Evolutionary conservation across 2,888 invertebrate species (phyloP).

Genomic region (Acronicta alni): DNA sequence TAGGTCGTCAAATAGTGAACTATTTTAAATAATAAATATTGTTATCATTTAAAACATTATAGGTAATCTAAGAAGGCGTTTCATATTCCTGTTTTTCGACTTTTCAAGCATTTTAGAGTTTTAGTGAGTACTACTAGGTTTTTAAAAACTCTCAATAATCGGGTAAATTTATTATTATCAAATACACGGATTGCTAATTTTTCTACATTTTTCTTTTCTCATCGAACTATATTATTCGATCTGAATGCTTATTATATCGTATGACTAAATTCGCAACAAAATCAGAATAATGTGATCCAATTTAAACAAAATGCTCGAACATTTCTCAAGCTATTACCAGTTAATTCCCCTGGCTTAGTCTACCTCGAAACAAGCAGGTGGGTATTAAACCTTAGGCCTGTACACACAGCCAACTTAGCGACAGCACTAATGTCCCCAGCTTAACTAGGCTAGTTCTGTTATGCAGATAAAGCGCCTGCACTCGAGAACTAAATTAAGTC

Average conservation of each 20-base stretch:
- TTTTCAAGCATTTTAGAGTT: too few relatives aligned
- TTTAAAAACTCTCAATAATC: too few relatives aligned
- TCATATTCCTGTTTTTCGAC: too few relatives aligned
- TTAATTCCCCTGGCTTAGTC: conserved; percentile 23
- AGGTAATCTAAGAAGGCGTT: too few relatives aligned
- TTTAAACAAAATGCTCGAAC: conserved; percentile 4
- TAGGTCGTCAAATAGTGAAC: too few relatives aligned
- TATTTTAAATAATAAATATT: too few relatives aligned
- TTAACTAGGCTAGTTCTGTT: conserved; percentile 61
- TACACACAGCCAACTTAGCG: conserved; percentile 39
- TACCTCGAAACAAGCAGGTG: conserved; percentile 18
- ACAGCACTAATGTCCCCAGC: conserved; percentile 58
- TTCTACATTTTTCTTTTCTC: too few relatives aligned
- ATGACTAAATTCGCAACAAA: neutral
- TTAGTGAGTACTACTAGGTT: too few relatives aligned
- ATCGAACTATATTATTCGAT: too few relatives aligned
- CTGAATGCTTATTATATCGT: neutral
- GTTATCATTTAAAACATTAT: too few relatives aligned
- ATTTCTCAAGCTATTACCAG: conserved; percentile 14
- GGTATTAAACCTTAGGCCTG: conserved; percentile 31
- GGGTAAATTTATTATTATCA: too few relatives aligned
- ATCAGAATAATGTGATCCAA: conserved; percentile 9
- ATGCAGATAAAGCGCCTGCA: conserved; percentile 69
- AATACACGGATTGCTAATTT: too few relatives aligned
- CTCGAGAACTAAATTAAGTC: conserved; percentile 70